phyloP scores from a whole-genome alignment of 2,888 invertebrate genomes.

The Caenorhabditis afra region DNA sequence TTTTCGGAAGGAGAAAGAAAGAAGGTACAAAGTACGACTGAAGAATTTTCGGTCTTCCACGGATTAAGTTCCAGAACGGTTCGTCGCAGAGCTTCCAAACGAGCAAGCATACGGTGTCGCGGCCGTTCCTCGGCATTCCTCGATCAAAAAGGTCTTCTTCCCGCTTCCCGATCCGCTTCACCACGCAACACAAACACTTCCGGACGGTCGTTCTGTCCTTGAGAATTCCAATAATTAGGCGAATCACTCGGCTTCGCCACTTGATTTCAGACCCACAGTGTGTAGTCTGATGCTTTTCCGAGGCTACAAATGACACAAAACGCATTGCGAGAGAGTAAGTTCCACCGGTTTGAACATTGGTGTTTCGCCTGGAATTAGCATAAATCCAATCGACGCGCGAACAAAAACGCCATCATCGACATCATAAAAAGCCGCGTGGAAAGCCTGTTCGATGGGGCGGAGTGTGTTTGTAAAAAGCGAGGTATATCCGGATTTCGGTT shows the following conservation, averaged over 20 bases:
- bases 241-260: not conserved
- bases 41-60: too few species aligned
- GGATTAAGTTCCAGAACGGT: too few species aligned
- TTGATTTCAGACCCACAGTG: not conserved
- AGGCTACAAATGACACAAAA: not conserved
- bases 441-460: conserved; percentile 20
- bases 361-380: conserved; percentile 38
- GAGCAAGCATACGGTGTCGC: too few species aligned
- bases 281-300: not conserved
- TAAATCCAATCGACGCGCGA: conserved; percentile 43
- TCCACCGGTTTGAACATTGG: conserved; percentile 55
- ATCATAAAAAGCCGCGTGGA: conserved; percentile 38
- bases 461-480: conserved; percentile 19
- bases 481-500: conserved; percentile 51
- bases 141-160: too few species aligned
- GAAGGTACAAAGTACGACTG: too few species aligned
- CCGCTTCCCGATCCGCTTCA: not conserved
- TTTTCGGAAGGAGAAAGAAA: too few species aligned
- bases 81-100: too few species aligned
- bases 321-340: conserved; percentile 40
- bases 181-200: not conserved
- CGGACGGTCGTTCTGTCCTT: not conserved
- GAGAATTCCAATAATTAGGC: not conserved
- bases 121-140: too few species aligned
- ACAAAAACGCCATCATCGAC: conserved; percentile 20